Conservation (phyloP, 2,113 vertebrate genomes). For the Hystrix brachyura region DNA sequence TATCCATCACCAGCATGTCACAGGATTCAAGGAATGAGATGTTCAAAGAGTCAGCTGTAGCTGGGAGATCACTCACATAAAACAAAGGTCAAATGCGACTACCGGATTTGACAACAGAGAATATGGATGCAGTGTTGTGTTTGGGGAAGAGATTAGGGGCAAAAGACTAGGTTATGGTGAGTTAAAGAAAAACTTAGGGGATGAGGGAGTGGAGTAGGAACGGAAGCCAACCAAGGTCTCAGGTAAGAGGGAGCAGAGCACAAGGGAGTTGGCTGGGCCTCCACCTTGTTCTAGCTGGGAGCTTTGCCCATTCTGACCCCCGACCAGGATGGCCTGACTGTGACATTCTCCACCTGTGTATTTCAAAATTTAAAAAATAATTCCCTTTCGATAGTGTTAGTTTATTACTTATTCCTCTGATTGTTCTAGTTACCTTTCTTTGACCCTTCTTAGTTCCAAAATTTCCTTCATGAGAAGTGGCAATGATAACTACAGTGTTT, state of each 20-base stretch:
- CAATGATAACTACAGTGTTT: background rate
- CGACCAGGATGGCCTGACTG: background rate
- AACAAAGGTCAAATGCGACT: background rate
- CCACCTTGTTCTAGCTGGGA: background rate
- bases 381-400: background rate
- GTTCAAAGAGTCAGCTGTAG: background rate
- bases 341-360: background rate
- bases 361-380: background rate
- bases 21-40: background rate
- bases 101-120: background rate
- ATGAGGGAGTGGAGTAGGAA: background rate
- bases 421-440: background rate
- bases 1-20: background rate
- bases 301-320: background rate
- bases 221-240: background rate
- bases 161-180: background rate
- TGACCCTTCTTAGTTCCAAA: background rate
- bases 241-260: background rate
- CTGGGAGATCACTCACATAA: background rate
- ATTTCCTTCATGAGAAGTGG: background rate
- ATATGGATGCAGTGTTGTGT: background rate
- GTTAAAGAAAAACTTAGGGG: background rate
- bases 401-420: background rate
- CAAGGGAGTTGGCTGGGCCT: too few species aligned
- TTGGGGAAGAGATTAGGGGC: background rate